Evolutionary conservation across 2,797 vertebrate species (phyloP), one percentile per base, ranked within the genome.

Genomic region (Takifugu ocellatus): DNA sequence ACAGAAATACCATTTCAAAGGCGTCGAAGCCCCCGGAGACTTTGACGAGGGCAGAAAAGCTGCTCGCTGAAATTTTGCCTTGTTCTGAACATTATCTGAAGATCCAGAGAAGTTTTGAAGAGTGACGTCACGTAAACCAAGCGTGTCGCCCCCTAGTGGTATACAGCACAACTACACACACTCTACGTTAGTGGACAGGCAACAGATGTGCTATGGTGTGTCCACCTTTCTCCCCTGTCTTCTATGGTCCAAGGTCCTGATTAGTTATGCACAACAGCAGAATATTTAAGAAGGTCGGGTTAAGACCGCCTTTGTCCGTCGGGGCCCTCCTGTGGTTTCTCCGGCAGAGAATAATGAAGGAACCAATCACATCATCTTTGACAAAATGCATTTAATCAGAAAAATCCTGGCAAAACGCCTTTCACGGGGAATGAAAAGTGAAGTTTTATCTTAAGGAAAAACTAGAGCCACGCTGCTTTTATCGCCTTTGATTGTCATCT

Each of bases 401-500:
- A 29, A 21, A 60, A 67, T 69, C 70, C 71, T 56, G 59, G 67
- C 67, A 66, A 80, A 77, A 78, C 72, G 70, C 25, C 66, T 59
- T 64, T 74, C 58, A 70, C 52, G 39, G 59, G 56, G 31, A 46
- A 63, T 61, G 56, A 59, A 72, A 61, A 51, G 51, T 39, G 47
- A 63, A n/a, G 39, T 69, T 78, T 78, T 55, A 79, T 82, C 79
- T 84, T 53, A 68, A 67, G 70, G 64, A 68, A 81, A 81, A 70
- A 68, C 66, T 72, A 53, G 26, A 17, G 63, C 67, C 59, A 69
- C 72, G 63, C 72, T 67, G 75, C 67, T 63, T 75, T 82, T 61
- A 74, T 78, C 75, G 69, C 50, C 44, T 63, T 54, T 74, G 78
- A 83, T 82, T 83, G 75, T 74, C 72, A 83, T 83, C 66, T 73